phyloP scores from a whole-genome alignment of 2,888 invertebrate genomes.

The Aphodius sticticus region DNA sequence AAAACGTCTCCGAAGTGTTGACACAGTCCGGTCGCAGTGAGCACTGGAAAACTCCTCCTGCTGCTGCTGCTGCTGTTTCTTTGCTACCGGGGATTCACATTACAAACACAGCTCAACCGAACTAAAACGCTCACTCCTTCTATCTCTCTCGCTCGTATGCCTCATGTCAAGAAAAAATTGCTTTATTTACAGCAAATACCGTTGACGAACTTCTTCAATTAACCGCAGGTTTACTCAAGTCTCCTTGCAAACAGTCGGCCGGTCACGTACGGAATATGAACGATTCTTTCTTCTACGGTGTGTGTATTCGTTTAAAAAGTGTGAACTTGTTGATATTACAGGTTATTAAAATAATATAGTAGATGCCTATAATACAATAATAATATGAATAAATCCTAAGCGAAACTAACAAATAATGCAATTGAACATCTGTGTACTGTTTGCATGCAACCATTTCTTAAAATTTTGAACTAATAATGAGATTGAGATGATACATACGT shows the following conservation, averaged over 20 bases:
- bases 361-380: no score
- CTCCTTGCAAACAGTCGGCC: not conserved
- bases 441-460: no score
- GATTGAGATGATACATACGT: no score
- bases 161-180: conserved; percentile 7
- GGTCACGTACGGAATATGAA: not conserved
- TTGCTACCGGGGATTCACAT: conserved; percentile 4
- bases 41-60: not conserved
- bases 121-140: conserved; percentile 8
- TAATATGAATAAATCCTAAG: no score
- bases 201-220: conserved; percentile 24
- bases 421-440: no score
- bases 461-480: no score
- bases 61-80: not conserved
- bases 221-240: conserved; percentile 11
- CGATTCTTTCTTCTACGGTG: not conserved
- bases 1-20: conserved; percentile 47
- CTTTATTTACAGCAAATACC: conserved; percentile 19
- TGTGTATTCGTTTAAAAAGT: not conserved
- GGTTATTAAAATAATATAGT: not conserved
- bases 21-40: conserved; percentile 40
- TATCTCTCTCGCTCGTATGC: not conserved
- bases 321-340: not conserved
- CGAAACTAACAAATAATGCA: no score
- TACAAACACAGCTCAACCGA: conserved; percentile 11